These are phyloP conservation scores for Perizoma affinitatum DNA, from an alignment of 2,888 invertebrate genomes.

Conservation along the genomic window DNA sequence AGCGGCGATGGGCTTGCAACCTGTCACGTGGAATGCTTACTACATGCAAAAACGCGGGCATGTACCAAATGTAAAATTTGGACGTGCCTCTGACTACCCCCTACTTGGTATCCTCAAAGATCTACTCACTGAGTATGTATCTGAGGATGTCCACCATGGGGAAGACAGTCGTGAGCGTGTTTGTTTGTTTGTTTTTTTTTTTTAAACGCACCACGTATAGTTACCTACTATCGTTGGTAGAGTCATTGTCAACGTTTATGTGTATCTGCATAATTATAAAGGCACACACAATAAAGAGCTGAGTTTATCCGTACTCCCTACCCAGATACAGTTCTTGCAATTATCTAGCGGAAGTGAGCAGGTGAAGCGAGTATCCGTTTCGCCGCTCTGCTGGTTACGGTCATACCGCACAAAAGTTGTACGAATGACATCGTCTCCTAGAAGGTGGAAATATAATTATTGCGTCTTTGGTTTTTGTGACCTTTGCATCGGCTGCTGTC, in stretches of 20 bases:
- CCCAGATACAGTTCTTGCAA: slow-evolving; percentile 62
- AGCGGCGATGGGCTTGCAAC: too few relatives aligned
- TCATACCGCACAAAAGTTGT: slow-evolving; percentile 39
- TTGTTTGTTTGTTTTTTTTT: too few relatives aligned
- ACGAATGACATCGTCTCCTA: slow-evolving; percentile 49
- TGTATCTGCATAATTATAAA: slow-evolving; percentile 5
- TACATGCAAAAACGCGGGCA: too few relatives aligned
- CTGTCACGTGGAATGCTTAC: too few relatives aligned
- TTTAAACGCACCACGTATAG: slow-evolving; percentile 7
- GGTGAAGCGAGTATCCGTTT: slow-evolving; percentile 77
- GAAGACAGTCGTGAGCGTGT: too few relatives aligned
- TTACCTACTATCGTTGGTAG: not conserved
- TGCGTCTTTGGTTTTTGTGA: slow-evolving; percentile 28
- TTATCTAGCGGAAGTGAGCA: slow-evolving; percentile 75
- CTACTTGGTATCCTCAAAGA: not conserved
- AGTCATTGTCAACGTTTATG: slow-evolving; percentile 17
- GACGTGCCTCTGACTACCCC: too few relatives aligned
- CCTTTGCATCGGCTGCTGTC: slow-evolving; percentile 31
- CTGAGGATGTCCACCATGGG: too few relatives aligned
- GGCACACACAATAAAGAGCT: slow-evolving; percentile 18
- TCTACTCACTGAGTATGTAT: too few relatives aligned
- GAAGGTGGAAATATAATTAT: slow-evolving; percentile 40
- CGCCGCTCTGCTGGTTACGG: slow-evolving; percentile 47
- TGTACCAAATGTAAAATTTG: too few relatives aligned
- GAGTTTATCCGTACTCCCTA: slow-evolving; percentile 25